Conservation (phyloP, 37 sponge, comb jelly and placozoan species). For the Aplysina aerophoba region DNA sequence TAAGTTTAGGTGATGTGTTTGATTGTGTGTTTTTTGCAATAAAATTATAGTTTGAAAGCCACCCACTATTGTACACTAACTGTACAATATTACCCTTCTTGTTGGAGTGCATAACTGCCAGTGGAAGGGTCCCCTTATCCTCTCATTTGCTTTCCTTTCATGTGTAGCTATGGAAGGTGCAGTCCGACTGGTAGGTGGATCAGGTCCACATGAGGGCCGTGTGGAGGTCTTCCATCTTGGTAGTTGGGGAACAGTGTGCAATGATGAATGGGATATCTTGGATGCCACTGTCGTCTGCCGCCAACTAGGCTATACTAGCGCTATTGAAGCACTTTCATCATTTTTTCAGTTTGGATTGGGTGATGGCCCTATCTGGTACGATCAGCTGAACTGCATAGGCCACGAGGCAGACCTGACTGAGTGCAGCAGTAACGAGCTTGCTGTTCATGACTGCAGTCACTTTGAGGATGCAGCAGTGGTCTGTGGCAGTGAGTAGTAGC, state of each 20-base stretch:
- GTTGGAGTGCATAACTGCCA: no score
- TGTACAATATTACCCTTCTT: no score
- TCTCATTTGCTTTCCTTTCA: no score
- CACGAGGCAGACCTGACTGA: background rate
- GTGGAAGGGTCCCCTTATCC: no score
- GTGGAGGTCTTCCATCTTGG: constrained; percentile 29
- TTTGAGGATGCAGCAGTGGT: no score
- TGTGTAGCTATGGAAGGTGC: background rate
- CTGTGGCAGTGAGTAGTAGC: no score
- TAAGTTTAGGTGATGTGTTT: no score
- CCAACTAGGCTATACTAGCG: constrained; percentile 13
- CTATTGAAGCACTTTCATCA: background rate
- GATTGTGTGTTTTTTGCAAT: no score
- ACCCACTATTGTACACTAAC: no score
- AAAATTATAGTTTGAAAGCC: no score
- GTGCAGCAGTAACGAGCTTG: no score
- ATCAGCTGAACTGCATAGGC: constrained; percentile 1
- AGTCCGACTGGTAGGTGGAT: constrained; percentile 28
- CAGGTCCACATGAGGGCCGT: constrained; percentile 4
- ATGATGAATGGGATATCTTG: constrained; percentile 54
- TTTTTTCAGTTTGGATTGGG: background rate
- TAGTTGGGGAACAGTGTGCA: constrained; percentile 40
- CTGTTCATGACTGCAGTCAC: no score
- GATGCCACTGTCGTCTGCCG: constrained; percentile 64
- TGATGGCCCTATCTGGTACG: constrained; percentile 14